Conservation (phyloP, 2,888 invertebrate species). For the Heliconius hortense region DNA sequence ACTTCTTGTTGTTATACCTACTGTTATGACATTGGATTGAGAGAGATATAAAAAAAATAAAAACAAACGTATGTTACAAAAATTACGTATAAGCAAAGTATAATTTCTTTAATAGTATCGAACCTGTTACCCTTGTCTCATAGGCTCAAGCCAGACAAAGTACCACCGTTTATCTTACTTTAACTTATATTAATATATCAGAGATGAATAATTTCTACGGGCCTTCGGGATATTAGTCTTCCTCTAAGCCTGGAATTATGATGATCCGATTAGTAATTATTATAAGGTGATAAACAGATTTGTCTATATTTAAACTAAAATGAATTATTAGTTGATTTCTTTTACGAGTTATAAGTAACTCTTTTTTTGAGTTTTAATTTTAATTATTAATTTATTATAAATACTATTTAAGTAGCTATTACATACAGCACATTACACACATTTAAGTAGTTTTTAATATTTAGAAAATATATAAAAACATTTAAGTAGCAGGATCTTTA, state of each 20-base stretch:
- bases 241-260: conserved; percentile 16
- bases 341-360: not conserved
- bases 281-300: conserved; percentile 13
- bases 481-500: too few species aligned
- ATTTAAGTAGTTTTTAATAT: too few species aligned
- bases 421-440: too few species aligned
- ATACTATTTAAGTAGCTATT: too few species aligned
- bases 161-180: conserved; percentile 15
- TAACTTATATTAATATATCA: conserved; percentile 20
- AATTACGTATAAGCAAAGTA: not conserved
- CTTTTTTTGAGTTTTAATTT: not conserved
- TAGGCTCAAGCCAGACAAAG: not conserved
- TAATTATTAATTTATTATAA: not conserved
- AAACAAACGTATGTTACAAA: too few species aligned
- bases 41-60: too few species aligned
- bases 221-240: conserved; percentile 18
- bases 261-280: conserved; percentile 20
- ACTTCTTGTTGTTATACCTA: too few species aligned
- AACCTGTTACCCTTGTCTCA: not conserved
- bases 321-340: not conserved
- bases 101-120: not conserved
- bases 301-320: not conserved
- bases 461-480: too few species aligned
- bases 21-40: too few species aligned
- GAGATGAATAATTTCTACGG: conserved; percentile 11